These are phyloP conservation scores for Apotomis turbidana DNA, from an alignment of 2,888 invertebrate species.

Conservation along the genomic window DNA sequence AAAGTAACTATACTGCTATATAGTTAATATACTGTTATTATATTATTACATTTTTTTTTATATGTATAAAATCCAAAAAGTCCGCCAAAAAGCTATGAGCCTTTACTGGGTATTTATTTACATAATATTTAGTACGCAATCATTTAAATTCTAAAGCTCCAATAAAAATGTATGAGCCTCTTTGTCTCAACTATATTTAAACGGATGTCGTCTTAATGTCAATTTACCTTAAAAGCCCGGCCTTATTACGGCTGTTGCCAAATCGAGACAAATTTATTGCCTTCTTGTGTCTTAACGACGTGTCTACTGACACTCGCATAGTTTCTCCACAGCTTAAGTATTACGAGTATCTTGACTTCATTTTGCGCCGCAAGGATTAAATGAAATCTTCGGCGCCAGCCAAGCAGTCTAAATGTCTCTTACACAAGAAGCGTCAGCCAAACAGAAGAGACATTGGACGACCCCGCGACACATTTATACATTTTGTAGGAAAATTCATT, in stretches of 20 bases:
- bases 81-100: no score
- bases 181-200: conserved; percentile 22
- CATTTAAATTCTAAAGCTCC: conserved; percentile 23
- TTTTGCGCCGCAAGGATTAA: not conserved
- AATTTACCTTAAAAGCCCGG: conserved; percentile 32
- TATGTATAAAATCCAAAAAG: no score
- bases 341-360: not conserved
- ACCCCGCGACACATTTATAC: no score
- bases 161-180: conserved; percentile 22
- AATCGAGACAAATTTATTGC: conserved; percentile 35
- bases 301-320: conserved; percentile 32
- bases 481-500: no score
- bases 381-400: no score
- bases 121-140: conserved; percentile 9
- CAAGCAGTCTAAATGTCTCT: no score
- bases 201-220: conserved; percentile 32
- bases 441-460: no score
- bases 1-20: no score
- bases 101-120: not conserved
- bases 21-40: no score
- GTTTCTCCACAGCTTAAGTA: conserved; percentile 17
- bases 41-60: no score
- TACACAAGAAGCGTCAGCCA: no score
- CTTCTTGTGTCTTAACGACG: conserved; percentile 27
- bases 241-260: conserved; percentile 27